Evolutionary conservation across 2,797 vertebrate species (phyloP), one percentile per base, ranked within the genome.

Genomic region (Hydrolagus colliei): DNA sequence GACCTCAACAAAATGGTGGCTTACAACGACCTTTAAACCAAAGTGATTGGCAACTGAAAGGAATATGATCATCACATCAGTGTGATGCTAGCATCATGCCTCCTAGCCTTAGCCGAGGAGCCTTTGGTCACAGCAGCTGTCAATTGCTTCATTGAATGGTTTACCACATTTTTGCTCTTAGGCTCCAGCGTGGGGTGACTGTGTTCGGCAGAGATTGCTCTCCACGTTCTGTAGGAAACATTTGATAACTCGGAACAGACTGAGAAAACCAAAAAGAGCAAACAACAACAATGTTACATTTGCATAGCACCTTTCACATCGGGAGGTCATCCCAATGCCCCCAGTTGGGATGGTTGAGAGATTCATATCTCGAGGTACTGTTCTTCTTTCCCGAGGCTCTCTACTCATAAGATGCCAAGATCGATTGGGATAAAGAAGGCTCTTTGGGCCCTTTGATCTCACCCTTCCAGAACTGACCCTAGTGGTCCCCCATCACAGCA

Each of bases 1-100:
- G 74, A 1, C 59, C 11, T 76, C 74, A 72, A 86, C 0, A 82
- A 88, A 87, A 89, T 91, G 87, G 87, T 12, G 71, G 86, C 59
- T 76, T 72, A 90, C 89, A 88, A n/a, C n/a, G 87, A 89, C 72
- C 87, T 59, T 0, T 10, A 79, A 86, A 88, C 87, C 84, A 72
- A 14, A 71, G 7, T 6, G 77, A 88, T 88, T 87, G 86, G 86
- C 87, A 87, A 22, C 2, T 2, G 86, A 79, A 85, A 88, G 89
- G 68, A 86, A 52, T 87, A 87, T 89, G 89, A 52, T 90, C 84
- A 87, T 87, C 41, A 73, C 52, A 84, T 27, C 41, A 20, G 62
- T 35, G 41, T 82, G 35, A n/a, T 86, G 62, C n/a, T 67, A 71
- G 68, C n/a, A 4, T 86, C 52, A 85, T 35, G 77, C 68, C 13